Conservation (phyloP, 2,113 vertebrate species). For the Syngnathus typhle region DNA sequence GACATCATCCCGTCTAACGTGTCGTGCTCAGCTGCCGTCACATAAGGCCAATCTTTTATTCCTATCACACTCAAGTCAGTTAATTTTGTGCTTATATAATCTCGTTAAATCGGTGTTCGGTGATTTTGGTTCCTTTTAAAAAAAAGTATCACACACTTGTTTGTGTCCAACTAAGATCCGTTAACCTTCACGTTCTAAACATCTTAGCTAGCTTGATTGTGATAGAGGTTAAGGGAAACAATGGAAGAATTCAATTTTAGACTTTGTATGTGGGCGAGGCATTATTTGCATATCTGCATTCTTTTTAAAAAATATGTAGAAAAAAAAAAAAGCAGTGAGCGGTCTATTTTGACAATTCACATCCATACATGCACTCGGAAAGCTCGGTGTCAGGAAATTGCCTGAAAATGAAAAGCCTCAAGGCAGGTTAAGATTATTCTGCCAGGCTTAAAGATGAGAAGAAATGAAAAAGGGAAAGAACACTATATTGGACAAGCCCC, state of each 20-base stretch:
- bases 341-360: constrained; percentile 45
- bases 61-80: not conserved
- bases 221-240: constrained; percentile 67
- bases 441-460: constrained; percentile 57
- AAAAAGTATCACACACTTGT: not conserved
- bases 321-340: not conserved
- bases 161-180: too few relatives aligned
- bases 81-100: not conserved
- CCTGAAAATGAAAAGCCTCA: constrained; percentile 45
- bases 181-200: not conserved
- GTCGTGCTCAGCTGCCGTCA: not conserved
- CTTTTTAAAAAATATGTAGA: constrained; percentile 11
- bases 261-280: constrained; percentile 34
- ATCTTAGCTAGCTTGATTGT: constrained; percentile 46
- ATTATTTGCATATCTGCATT: constrained; percentile 29
- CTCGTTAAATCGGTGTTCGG: not conserved
- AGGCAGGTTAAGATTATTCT: constrained; percentile 59
- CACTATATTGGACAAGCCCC: constrained; percentile 46
- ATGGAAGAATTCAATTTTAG: constrained; percentile 51
- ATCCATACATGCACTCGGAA: constrained; percentile 46
- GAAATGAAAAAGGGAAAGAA: constrained; percentile 54
- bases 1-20: not conserved
- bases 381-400: constrained; percentile 46
- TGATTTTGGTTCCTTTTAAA: not conserved
- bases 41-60: not conserved